Evolutionary conservation across 64 coral and sea anemone genomes (phyloP).

Genomic region (Porites lutea): DNA sequence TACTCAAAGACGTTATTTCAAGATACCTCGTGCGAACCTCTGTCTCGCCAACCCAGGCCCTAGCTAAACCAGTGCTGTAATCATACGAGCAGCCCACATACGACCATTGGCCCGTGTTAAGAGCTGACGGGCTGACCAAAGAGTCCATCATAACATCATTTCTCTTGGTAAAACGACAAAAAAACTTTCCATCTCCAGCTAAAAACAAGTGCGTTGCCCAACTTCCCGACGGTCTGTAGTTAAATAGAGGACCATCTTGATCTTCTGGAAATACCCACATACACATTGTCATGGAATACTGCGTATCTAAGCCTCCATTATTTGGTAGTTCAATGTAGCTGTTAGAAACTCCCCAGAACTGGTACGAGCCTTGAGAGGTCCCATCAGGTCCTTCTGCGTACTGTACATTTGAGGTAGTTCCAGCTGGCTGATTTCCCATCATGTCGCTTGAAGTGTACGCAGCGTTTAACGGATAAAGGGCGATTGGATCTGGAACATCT

Average conservation of each 20-base stretch:
- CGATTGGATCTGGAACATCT: constrained; percentile 51
- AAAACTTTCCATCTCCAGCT: constrained; percentile 27
- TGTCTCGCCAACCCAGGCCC: constrained; percentile 61
- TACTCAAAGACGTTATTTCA: constrained; percentile 28
- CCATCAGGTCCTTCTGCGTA: constrained; percentile 67
- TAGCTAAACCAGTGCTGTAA: constrained; percentile 45
- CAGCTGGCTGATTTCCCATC: constrained; percentile 52
- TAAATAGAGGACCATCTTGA: constrained; percentile 66
- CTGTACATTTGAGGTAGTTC: constrained; percentile 42
- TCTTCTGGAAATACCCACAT: constrained; percentile 85
- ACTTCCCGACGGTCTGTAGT: constrained; percentile 49
- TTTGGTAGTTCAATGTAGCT: constrained; percentile 85
- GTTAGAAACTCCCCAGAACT: constrained; percentile 58
- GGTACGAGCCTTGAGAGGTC: constrained; percentile 55
- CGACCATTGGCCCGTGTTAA: constrained; percentile 61
- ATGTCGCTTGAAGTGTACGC: constrained; percentile 48
- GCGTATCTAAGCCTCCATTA: constrained; percentile 77
- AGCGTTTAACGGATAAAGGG: constrained; percentile 75
- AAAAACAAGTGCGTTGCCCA: constrained; percentile 76
- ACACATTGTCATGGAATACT: constrained; percentile 69
- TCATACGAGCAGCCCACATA: constrained; percentile 74
- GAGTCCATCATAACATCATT: background rate
- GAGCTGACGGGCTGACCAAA: constrained; percentile 17
- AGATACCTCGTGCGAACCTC: constrained; percentile 31
- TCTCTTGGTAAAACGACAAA: constrained; percentile 60